Evolutionary conservation across 2,113 vertebrate genomes (phyloP), one percentile per base, ranked within the genome.

Genomic region (Lota lota): DNA sequence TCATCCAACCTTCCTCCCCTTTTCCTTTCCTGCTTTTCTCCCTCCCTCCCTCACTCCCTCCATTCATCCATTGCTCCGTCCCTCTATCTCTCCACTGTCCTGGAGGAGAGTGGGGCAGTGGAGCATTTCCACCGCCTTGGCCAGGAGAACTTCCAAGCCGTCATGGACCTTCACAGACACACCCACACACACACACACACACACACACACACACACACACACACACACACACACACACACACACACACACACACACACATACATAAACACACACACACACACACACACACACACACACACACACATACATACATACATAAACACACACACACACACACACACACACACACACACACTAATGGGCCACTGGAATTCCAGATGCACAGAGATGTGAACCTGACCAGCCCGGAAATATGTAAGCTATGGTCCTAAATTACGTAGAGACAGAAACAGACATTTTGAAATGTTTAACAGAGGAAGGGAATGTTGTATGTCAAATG

Each of bases 91-190:
- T 47, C 50, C 67, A 17, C 75, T 28, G 63, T 82, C 82, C 74
- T 72, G 73, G 60, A 74, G 78, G 57, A 59, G 68, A 83, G 72
- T 64, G 71, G 81, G 79, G 60, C 64, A 81, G 69, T 74, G 79
- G 69, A 87, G 83, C 80, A 78, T 88, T 88, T 90, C 87, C 84
- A 86, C 77, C 75, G 77, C 63, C n/a, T 24, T 40, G 68, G 82
- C 88, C 85, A 89, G 76, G 60, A 79, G 75, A 74, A 75, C 82
- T 75, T 84, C 82, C 77, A 85, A 64, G 50, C 67, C 77, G 64
- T 84, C 80, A 76, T 66, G 10, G 62, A 64, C 67, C 70, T 66
- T 77, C 64, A 51, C 33, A 50, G 20, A 12, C 40, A 36, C 40
- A 50, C 67, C 24, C 22, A 6, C 18, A 18, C 61, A 62, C 61